These are phyloP conservation scores for Pediacus dermestoides DNA, from an alignment of 2,888 invertebrate species.

Conservation along the genomic window DNA sequence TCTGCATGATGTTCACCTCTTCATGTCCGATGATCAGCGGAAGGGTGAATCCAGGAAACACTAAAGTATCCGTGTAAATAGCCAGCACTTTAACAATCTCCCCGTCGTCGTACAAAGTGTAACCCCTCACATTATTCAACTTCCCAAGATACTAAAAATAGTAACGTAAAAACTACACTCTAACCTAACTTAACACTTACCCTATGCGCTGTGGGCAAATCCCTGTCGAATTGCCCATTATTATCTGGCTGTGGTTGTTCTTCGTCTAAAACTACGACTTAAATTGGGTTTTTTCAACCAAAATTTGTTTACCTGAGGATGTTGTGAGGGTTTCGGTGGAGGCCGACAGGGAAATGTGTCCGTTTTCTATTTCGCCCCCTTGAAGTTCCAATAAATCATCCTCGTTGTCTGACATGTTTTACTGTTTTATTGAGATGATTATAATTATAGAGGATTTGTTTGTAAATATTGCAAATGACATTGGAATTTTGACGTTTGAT, in stretches of 20 bases:
- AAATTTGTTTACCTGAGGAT: conserved; percentile 23
- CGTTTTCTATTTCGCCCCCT: conserved; percentile 34
- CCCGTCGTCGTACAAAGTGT: conserved; percentile 46
- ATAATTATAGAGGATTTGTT: too few relatives aligned
- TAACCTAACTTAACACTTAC: conserved; percentile 28
- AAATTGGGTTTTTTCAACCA: too few relatives aligned
- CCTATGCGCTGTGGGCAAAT: conserved; percentile 45
- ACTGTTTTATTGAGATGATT: background rate
- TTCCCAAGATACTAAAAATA: conserved; percentile 44
- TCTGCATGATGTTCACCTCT: conserved; percentile 57
- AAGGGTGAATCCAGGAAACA: conserved; percentile 77
- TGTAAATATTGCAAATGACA: background rate
- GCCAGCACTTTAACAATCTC: conserved; percentile 41
- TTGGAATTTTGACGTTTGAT: conserved; percentile 1
- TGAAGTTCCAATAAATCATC: background rate
- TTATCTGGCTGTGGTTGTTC: conserved; percentile 27
- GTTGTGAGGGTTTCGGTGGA: conserved; percentile 14
- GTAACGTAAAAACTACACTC: background rate
- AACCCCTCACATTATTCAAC: conserved; percentile 45
- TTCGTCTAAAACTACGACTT: conserved; percentile 29
- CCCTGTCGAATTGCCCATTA: conserved; percentile 42
- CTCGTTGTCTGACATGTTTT: conserved; percentile 7
- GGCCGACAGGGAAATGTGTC: conserved; percentile 28
- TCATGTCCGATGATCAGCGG: conserved; percentile 61
- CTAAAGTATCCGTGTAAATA: conserved; percentile 52